phyloP scores from a whole-genome alignment of 2,797 vertebrate species.

The Brachymystax lenok region DNA sequence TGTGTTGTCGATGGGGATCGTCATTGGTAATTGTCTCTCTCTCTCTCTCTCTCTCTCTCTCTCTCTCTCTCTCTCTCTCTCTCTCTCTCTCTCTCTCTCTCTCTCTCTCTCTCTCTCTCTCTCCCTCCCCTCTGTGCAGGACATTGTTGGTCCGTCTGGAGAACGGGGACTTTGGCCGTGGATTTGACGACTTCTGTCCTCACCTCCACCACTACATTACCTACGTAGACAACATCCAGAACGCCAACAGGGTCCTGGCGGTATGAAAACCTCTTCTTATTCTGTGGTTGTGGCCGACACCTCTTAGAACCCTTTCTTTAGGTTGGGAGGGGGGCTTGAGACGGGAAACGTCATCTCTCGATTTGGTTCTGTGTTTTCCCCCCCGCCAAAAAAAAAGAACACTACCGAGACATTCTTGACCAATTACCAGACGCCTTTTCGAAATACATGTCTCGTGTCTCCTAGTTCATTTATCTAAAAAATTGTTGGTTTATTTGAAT shows the following conservation, averaged over 20 bases:
- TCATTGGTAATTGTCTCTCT: conserved; percentile 5
- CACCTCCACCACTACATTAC: conserved; percentile 78
- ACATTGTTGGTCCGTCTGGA: conserved; percentile 77
- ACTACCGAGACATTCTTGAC: not conserved
- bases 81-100: not conserved
- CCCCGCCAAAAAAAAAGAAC: not conserved
- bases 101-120: not conserved
- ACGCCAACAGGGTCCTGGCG: conserved; percentile 77
- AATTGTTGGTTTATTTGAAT: too few relatives aligned
- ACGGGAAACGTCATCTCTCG: too few relatives aligned
- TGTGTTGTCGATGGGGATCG: not conserved
- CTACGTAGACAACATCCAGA: conserved; percentile 79
- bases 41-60: not conserved
- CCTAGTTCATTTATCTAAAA: not conserved
- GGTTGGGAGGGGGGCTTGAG: too few relatives aligned
- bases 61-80: not conserved
- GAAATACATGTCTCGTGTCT: not conserved
- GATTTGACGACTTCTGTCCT: conserved; percentile 79
- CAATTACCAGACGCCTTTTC: too few relatives aligned
- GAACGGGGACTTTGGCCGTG: conserved; percentile 72
- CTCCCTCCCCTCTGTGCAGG: conserved; percentile 19
- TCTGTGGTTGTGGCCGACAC: too few relatives aligned
- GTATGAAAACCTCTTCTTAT: conserved; percentile 63
- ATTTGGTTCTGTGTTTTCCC: too few relatives aligned
- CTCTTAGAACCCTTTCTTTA: too few relatives aligned